Evolutionary conservation across 2,113 vertebrate genomes (phyloP).

Genomic region (Pelecanus crispus): DNA sequence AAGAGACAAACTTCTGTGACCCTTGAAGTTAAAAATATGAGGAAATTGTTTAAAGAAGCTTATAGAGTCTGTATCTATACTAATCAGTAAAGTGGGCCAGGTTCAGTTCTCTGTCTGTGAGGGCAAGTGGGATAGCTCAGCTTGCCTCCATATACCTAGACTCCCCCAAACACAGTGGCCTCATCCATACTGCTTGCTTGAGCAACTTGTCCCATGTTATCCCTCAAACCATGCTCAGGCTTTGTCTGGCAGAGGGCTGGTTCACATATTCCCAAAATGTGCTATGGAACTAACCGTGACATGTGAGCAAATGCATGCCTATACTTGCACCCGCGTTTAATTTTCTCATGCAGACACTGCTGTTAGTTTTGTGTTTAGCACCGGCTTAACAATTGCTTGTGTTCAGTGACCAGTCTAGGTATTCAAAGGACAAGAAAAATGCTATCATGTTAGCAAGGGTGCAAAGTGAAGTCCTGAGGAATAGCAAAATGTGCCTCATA

Average conservation of each 20-base stretch:
- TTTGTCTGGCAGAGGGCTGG: not conserved
- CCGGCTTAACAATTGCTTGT: not conserved
- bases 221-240: not conserved
- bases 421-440: not conserved
- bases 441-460: not conserved
- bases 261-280: not conserved
- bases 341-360: not conserved
- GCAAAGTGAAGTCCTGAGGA: not conserved
- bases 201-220: not conserved
- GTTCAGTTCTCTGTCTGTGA: not conserved
- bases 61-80: not conserved
- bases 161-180: not conserved
- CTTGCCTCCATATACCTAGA: not conserved
- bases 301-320: not conserved
- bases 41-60: not conserved
- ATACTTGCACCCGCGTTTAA: accelerated
- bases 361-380: not conserved
- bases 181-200: not conserved
- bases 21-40: conserved; percentile 5
- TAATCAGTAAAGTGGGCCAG: not conserved
- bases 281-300: not conserved
- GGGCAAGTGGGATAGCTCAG: not conserved
- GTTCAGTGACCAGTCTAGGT: not conserved
- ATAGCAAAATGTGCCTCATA: not conserved
- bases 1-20: not conserved